Evolutionary conservation across 2,113 vertebrate species (phyloP).

Genomic region (Falco punctatus): DNA sequence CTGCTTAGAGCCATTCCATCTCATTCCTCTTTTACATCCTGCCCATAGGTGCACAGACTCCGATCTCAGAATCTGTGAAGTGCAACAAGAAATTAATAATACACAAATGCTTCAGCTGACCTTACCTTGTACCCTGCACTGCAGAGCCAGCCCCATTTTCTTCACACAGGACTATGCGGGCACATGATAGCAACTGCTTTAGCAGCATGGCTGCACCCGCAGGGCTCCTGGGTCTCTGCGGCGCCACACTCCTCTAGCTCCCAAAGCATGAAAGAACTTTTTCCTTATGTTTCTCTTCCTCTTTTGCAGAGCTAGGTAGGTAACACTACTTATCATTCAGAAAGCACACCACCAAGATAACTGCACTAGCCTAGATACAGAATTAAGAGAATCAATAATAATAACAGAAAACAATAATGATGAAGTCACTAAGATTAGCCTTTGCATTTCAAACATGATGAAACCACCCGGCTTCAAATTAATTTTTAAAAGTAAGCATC

Average conservation of each 20-base stretch:
- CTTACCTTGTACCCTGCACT: neutral
- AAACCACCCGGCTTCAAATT: neutral
- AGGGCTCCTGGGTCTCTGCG: neutral
- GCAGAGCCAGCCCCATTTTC: accelerated
- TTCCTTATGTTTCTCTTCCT: neutral
- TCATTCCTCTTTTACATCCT: neutral
- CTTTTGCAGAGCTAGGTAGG: neutral
- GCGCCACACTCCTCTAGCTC: neutral
- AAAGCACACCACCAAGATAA: neutral
- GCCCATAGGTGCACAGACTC: accelerated
- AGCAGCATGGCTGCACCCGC: neutral
- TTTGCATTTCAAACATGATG: neutral
- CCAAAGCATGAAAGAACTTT: neutral
- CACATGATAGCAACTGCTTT: neutral
- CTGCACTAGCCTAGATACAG: neutral
- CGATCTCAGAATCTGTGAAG: neutral
- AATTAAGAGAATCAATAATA: neutral
- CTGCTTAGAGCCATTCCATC: neutral
- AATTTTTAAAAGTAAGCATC: neutral
- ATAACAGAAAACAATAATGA: neutral
- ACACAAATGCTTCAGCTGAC: neutral
- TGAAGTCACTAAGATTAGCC: neutral
- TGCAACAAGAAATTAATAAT: neutral
- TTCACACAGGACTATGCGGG: accelerated
- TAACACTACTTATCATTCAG: neutral